Evolutionary conservation across 2,113 vertebrate species (phyloP).

Genomic region (Heptranchias perlo): DNA sequence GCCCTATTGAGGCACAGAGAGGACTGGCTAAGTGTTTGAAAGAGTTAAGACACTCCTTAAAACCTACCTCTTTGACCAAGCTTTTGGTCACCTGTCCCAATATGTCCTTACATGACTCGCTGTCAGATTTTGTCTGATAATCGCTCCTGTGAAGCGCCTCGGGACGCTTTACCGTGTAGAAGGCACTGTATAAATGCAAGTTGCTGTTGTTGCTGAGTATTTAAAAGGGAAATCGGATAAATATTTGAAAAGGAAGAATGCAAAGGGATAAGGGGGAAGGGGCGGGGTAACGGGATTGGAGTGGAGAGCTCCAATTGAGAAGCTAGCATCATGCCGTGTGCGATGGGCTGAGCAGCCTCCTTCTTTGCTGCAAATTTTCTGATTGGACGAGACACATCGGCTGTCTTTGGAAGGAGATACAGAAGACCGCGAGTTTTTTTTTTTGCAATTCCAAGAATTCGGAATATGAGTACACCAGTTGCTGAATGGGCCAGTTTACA

Average conservation of each 20-base stretch:
- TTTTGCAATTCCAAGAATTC: constrained; percentile 24
- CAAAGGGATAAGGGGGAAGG: no score
- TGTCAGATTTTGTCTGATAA: not conserved
- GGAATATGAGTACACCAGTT: not conserved
- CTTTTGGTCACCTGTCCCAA: no score
- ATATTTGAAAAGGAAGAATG: not conserved
- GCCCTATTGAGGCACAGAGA: not conserved
- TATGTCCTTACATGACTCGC: not conserved
- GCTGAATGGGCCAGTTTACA: not conserved
- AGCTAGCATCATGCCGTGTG: not conserved
- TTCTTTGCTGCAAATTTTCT: not conserved
- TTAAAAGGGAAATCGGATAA: not conserved
- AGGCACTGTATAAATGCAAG: not conserved
- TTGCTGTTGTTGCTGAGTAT: not conserved
- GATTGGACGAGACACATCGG: not conserved
- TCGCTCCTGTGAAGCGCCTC: not conserved
- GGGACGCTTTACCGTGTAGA: not conserved
- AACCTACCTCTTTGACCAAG: not conserved
- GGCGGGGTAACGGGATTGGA: not conserved
- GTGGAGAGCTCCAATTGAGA: not conserved
- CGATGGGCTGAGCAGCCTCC: not conserved
- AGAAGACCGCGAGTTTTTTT: not conserved
- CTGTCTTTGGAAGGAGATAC: not conserved
- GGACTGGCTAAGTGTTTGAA: not conserved
- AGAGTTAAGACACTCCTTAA: not conserved